Evolutionary conservation across 2,113 vertebrate species (phyloP).

Genomic region (Prionailurus viverrinus): DNA sequence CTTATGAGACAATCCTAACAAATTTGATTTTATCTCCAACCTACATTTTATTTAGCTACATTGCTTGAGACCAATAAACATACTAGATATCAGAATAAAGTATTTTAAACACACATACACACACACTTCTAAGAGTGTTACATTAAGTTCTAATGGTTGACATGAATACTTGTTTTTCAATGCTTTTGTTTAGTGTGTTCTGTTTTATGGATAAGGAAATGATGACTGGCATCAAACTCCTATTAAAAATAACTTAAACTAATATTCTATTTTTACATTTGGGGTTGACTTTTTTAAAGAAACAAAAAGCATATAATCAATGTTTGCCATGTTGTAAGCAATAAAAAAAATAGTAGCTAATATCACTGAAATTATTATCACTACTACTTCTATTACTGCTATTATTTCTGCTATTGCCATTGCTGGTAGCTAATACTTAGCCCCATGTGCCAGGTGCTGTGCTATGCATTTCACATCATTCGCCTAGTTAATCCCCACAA

Average conservation of each 20-base stretch:
- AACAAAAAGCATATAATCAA: background rate
- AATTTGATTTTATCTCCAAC: background rate
- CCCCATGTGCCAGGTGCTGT: background rate
- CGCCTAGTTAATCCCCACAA: background rate
- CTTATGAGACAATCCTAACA: background rate
- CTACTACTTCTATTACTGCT: background rate
- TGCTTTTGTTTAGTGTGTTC: background rate
- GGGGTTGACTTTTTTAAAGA: background rate
- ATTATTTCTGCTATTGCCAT: background rate
- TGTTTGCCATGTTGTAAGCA: background rate
- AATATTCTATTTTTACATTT: background rate
- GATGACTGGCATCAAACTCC: background rate
- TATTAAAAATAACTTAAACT: slow-evolving; percentile 36
- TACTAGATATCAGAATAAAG: background rate
- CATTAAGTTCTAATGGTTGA: background rate
- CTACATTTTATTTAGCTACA: background rate
- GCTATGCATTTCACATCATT: background rate
- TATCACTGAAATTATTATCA: background rate
- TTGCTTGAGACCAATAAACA: background rate
- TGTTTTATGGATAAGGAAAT: background rate
- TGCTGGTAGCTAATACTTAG: background rate
- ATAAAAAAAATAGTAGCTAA: slow-evolving; percentile 29
- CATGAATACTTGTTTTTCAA: background rate
- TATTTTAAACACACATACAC: background rate
- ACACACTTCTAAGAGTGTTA: background rate